Evolutionary conservation across 2,113 vertebrate species (phyloP).

Genomic region (Nothocercus nigrocapillus): DNA sequence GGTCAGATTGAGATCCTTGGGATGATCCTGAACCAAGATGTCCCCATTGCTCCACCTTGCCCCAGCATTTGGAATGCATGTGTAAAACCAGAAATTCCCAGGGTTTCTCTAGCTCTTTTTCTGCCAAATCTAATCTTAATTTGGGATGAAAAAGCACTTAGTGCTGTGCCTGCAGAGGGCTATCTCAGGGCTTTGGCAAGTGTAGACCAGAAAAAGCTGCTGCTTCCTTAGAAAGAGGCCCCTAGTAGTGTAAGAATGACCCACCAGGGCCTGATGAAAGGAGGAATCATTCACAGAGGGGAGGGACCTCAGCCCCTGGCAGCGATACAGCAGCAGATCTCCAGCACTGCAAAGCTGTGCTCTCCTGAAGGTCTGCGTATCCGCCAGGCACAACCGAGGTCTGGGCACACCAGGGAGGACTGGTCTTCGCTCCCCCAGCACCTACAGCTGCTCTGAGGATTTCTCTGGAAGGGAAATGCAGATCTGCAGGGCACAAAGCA

Average conservation of each 20-base stretch:
- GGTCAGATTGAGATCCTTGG: neutral
- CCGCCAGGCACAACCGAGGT: neutral
- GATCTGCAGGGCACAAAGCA: neutral
- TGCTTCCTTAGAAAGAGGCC: neutral
- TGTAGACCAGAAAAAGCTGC: neutral
- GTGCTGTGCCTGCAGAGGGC: neutral
- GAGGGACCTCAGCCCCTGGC: neutral
- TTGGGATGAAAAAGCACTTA: neutral
- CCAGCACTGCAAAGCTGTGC: neutral
- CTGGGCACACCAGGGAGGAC: neutral
- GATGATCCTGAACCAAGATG: neutral
- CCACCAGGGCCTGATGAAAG: neutral
- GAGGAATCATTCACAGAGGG: neutral
- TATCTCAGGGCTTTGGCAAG: neutral
- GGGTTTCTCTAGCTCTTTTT: neutral
- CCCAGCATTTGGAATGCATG: rapidly evolving
- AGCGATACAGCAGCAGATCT: neutral
- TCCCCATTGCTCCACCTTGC: neutral
- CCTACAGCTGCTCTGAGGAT: rapidly evolving
- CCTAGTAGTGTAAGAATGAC: rapidly evolving
- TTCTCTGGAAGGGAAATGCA: neutral
- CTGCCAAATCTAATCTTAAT: neutral
- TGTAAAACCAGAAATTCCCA: neutral
- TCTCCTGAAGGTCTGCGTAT: neutral
- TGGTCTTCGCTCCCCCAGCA: neutral